Evolutionary conservation across 2,888 invertebrate genomes (phyloP).

Genomic region (Melikaiella ostensackeni): DNA sequence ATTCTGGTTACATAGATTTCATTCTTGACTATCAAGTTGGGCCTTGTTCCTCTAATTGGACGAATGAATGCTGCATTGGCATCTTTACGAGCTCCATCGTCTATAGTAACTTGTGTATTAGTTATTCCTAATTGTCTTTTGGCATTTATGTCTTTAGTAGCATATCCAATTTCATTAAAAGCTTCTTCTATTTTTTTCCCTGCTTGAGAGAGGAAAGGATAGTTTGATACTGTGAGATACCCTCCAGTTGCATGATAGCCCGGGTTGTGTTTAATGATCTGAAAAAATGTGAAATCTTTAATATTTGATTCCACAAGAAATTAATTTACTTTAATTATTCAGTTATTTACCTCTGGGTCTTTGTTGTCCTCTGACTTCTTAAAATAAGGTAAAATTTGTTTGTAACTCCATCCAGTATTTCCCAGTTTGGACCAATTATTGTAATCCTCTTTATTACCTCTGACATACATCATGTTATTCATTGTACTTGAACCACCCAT

Average conservation of each 20-base stretch:
- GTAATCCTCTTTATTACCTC: slow-evolving; percentile 93
- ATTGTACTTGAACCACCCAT: slow-evolving; percentile 92
- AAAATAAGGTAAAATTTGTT: slow-evolving; percentile 88
- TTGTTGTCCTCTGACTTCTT: slow-evolving; percentile 92
- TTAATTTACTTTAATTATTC: slow-evolving; percentile 70
- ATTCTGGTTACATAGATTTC: slow-evolving; percentile 78
- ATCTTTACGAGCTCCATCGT: slow-evolving; percentile 81
- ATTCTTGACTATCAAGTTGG: slow-evolving; percentile 71
- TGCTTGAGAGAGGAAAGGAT: slow-evolving; percentile 64
- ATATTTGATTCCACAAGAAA: too few species aligned
- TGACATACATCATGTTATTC: slow-evolving; percentile 93
- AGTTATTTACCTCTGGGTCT: slow-evolving; percentile 65
- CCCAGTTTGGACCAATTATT: slow-evolving; percentile 92
- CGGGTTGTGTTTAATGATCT: too few species aligned
- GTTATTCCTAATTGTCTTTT: slow-evolving; percentile 4
- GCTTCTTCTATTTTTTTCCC: too few species aligned
- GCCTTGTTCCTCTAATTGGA: slow-evolving; percentile 79
- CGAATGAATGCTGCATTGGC: slow-evolving; percentile 82
- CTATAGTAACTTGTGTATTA: slow-evolving; percentile 74
- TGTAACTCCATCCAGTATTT: slow-evolving; percentile 91
- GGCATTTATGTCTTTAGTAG: slow-evolving; percentile 54
- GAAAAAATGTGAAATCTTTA: too few species aligned
- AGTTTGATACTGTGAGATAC: slow-evolving; percentile 83
- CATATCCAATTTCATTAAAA: too few species aligned
- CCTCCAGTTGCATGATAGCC: slow-evolving; percentile 80